These are phyloP conservation scores for Hesperia comma DNA, from an alignment of 2,888 invertebrate species.

Conservation along the genomic window DNA sequence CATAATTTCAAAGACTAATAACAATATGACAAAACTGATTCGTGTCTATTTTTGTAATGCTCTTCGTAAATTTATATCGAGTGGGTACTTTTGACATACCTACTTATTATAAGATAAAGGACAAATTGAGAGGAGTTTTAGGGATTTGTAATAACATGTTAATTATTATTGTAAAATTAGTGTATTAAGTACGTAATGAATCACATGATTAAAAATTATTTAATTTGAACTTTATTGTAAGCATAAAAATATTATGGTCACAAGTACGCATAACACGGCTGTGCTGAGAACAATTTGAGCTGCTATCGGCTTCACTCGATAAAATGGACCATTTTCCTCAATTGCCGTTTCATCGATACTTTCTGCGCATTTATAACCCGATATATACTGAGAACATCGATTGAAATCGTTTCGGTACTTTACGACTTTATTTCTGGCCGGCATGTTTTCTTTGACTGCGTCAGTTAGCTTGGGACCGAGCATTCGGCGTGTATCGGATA, in stretches of 20 bases:
- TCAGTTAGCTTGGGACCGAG: conserved; percentile 77
- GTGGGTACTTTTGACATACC: no score
- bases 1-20: no score
- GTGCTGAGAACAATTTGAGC: conserved; percentile 50
- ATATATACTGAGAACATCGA: conserved; percentile 77
- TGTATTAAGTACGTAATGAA: not conserved
- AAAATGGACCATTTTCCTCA: conserved; percentile 63
- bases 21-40: no score
- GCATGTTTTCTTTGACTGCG: conserved; percentile 82
- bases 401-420: conserved; percentile 80
- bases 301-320: conserved; percentile 52
- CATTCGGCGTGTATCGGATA: conserved; percentile 79
- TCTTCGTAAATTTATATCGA: no score
- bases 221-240: conserved; percentile 36
- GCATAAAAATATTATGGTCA: conserved; percentile 32
- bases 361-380: conserved; percentile 72
- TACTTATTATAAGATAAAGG: no score
- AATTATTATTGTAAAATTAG: no score
- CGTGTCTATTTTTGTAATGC: no score
- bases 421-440: conserved; percentile 82
- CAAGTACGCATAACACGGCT: conserved; percentile 46
- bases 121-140: no score
- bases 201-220: not conserved
- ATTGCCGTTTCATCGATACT: conserved; percentile 67
- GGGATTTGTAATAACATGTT: no score